Evolutionary conservation across 2,888 invertebrate genomes (phyloP), one percentile per base, ranked within the genome.

Genomic region (Nowickia ferox): DNA sequence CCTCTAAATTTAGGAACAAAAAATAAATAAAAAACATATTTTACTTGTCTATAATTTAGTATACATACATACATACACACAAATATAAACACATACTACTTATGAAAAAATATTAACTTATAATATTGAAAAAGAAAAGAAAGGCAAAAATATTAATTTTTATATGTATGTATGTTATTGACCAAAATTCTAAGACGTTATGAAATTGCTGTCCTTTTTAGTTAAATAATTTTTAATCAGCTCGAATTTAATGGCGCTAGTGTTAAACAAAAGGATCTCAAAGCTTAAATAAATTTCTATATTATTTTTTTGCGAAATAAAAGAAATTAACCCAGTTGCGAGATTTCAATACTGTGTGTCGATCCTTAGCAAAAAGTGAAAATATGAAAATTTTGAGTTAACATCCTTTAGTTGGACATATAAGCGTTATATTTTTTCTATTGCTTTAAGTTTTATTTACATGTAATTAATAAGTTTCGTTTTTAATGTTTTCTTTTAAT

Each of bases 41-140:
- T 84, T 81, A 71, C 68, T 80, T 84, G 78, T 84, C 81, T 75
- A 80, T 80, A 71, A 38, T 53, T 22, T 69, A 78, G 53, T 44
- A 53, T 11, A 63, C 3, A 40, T 9, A 48, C 10, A 55, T 9
- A 40, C 2, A 17, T 11, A 53, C 5, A 55, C 55, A 22, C 19
- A 30, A 9, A 19, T 57, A 57, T 42, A 71, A 65, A 53, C 4
- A 53, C 30, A 2, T 2, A 2, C 22, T 55, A 22, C 59, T 40
- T 59, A 40, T 61, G 17, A 40, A 63, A 9, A 68, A 84, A 68
- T 15, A 69, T 44, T 57, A 77, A 80, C 3, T 51, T 59, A n/a
- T 38, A 84, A 71, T 71, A 71, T 61, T 63, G 38, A 44, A 66
- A 46, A 11, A 15, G 22, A 51, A 11, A 11, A 38, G 61, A 75